Conservation (phyloP, 2,888 invertebrate species). For the Fabriciana adippe region DNA sequence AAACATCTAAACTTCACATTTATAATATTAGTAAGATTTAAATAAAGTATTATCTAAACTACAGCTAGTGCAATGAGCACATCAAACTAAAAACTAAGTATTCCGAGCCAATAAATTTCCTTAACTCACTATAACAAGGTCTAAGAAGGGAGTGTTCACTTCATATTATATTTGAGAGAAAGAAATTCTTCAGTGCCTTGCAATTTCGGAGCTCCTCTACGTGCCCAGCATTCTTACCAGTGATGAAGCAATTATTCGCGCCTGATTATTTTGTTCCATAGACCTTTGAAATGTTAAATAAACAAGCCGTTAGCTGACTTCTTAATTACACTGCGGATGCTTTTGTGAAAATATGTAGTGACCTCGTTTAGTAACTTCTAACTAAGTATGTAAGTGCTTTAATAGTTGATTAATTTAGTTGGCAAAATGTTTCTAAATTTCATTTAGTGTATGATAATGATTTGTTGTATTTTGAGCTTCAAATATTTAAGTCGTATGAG, state of each 20-base stretch:
- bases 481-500: too few species aligned
- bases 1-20: too few species aligned
- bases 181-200: slow-evolving; percentile 24
- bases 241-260: slow-evolving; percentile 24
- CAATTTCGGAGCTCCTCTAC: slow-evolving; percentile 24
- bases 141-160: neutral
- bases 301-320: slow-evolving; percentile 10
- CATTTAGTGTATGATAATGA: too few species aligned
- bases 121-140: slow-evolving; percentile 1
- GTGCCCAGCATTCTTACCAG: slow-evolving; percentile 22
- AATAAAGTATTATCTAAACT: neutral
- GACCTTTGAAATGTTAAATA: slow-evolving; percentile 17
- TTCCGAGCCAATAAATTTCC: neutral
- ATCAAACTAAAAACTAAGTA: neutral
- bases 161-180: slow-evolving; percentile 20
- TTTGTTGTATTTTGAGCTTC: too few species aligned
- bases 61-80: neutral
- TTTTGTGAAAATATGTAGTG: neutral
- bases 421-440: too few species aligned
- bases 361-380: neutral
- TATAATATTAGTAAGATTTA: too few species aligned
- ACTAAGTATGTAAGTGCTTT: too few species aligned
- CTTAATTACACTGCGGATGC: slow-evolving; percentile 10
- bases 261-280: slow-evolving; percentile 24
- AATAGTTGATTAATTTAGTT: too few species aligned